Evolutionary conservation across 1,140 invertebrate genomes (phyloP).

Genomic region (Aleiodes sp.): DNA sequence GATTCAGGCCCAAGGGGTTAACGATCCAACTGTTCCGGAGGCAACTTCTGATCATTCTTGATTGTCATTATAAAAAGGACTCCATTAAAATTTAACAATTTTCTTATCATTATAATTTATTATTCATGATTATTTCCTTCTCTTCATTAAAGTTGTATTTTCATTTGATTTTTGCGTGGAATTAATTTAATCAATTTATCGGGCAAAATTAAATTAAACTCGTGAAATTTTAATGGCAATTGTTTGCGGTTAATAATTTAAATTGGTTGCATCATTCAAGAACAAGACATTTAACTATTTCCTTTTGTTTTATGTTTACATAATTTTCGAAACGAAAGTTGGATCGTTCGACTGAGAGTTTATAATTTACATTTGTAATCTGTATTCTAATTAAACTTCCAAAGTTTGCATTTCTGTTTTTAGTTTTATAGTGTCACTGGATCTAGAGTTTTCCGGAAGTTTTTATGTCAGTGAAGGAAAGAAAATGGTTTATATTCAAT

Average conservation of each 20-base stretch:
- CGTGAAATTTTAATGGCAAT: too few species aligned
- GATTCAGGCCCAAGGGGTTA: constrained; percentile 34
- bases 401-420: constrained; percentile 33
- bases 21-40: constrained; percentile 31
- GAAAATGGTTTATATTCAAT: too few species aligned
- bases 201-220: too few species aligned
- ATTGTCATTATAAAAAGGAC: neutral
- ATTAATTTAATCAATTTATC: too few species aligned
- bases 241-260: constrained; percentile 6
- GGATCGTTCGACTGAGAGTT: constrained; percentile 26
- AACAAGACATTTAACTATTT: constrained; percentile 30
- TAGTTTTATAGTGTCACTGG: too few species aligned
- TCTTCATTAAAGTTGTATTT: too few species aligned
- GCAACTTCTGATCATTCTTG: neutral
- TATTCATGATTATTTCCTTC: too few species aligned
- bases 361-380: constrained; percentile 41
- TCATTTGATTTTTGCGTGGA: too few species aligned
- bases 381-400: constrained; percentile 42
- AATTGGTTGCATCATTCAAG: constrained; percentile 26
- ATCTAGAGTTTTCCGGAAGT: too few species aligned
- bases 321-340: constrained; percentile 35
- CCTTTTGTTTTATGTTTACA: constrained; percentile 37
- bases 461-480: too few species aligned
- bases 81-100: neutral
- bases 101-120: neutral